Evolutionary conservation across 2,888 invertebrate genomes (phyloP).

Genomic region (Ophonus ardosiacus): DNA sequence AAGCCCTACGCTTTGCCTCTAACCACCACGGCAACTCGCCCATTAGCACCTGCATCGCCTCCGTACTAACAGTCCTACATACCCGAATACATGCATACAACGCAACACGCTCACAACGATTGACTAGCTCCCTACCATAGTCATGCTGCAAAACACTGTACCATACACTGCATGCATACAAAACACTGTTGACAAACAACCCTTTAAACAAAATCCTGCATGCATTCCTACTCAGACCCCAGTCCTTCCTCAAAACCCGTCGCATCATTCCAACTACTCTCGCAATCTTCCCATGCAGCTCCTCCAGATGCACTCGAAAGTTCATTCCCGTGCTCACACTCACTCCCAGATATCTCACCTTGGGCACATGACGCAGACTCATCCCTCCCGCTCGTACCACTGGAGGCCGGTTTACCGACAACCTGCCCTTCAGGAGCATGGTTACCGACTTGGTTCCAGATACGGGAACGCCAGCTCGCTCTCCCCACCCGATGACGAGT

Average conservation of each 20-base stretch:
- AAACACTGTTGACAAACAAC: neutral
- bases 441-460: neutral
- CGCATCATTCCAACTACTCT: no score
- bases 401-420: neutral
- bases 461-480: neutral
- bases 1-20: neutral
- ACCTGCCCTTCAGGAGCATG: constrained; percentile 2
- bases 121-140: no score
- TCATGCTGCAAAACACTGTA: no score
- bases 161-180: neutral
- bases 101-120: no score
- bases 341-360: neutral
- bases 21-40: neutral
- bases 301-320: neutral
- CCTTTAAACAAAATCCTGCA: neutral
- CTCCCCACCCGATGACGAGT: no score
- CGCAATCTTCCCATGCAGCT: no score
- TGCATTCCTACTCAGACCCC: no score
- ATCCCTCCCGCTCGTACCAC: neutral
- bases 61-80: constrained; percentile 56
- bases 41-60: constrained; percentile 52
- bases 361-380: neutral
- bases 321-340: no score
- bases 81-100: constrained; percentile 13
- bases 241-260: no score